Base-by-base conservation (phyloP, 1,140 invertebrate species). In the Chelonus insularis region DNA sequence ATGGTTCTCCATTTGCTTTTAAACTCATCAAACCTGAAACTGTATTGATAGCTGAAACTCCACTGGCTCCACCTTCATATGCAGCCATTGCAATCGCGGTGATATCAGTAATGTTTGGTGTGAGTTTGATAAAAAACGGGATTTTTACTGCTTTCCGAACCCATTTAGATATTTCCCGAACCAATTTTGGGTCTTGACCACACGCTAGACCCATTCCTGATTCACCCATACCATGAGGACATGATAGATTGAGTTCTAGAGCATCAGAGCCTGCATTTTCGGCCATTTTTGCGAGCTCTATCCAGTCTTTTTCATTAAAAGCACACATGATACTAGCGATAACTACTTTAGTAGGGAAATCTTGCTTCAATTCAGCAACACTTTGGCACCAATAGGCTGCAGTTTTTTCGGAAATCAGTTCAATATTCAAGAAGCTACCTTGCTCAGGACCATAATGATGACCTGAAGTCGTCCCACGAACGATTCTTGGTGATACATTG, bases 141-240 rank as follows among this genome's bases (percentile, higher is more conserved):
- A 99, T 95, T 70, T 91, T 92, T 1, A 95, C 88, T 0, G 90
- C 88, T 25, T 82, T 83, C 60, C 88, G 83, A 2, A 99, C 93
- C 96, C 96, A 99, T 54, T 84, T 79, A 4, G 95, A 93, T 74
- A 99, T 99, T 62, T 93, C 88, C 58, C 88, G 84, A 0, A 99
- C 96, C 45, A 97, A 76, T 14, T 89, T 85, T 0, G 93, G 89
- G 82, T 96, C 88, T 90, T 97, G 95, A 62, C 97, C 97, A 83
- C 96, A 99, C 29, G 96, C 97, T 21, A 99, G 76, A 0, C 97
- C 97, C 97, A 99, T 98, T 50, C 96, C 96, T 55, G 92, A 86
- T 84, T 97, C 95, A 1, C 94, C 96, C 95, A 99, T 98, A 20
- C 97, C 97, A 82, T 99, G 97, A 0, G 97, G 97, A 82, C 97